Evolutionary conservation across 2,113 vertebrate species (phyloP), one percentile per base, ranked within the genome.

Genomic region (Taurulus bubalis): DNA sequence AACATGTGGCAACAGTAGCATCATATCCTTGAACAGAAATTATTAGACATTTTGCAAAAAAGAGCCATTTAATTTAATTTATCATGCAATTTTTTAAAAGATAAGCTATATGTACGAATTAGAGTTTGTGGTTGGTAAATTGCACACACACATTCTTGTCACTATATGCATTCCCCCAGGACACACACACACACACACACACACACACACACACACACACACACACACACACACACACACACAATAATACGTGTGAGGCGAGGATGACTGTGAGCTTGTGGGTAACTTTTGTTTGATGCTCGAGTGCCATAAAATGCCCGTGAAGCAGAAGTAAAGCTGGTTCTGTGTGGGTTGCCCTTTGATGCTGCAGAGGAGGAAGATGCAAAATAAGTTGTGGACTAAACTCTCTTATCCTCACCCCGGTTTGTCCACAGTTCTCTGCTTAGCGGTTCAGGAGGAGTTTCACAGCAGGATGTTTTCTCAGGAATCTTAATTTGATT

Each of bases 161-260:
- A 7, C 45, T 10, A n/a, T 30, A 12, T 59, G 22, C 22, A 58
- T 42, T 28, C 53, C 53, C 53, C 9, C 36, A 9, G 24, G 36
- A 69, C 65, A 66, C 65, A 56, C 75, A 60, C 64, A 60, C 34
- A 67, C 68, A 67, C 32, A 62, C n/a, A 42, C 45, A 59, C 36
- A 36, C 22, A 38, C 45, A 71, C 26, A 73, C 11, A n/a, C 9
- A 72, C 45, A 36, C 77, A 63, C 32, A 83, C 38, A 40, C 38
- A 12, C 10, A 40, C 38, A 42, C 40, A 38, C 36, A 42, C 34
- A 34, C 34, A 34, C 40, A 38, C 36, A 42, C 34, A 34, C 42
- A 15, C 2, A 53, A n/a, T 9, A 10, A n/a, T n/a, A 51, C n/a
- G n/a, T 53, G 9, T 53, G 22, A n/a, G 49, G 49, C 20, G 22